Evolutionary conservation across 2,888 invertebrate species (phyloP).

Genomic region (Macaria liturata): DNA sequence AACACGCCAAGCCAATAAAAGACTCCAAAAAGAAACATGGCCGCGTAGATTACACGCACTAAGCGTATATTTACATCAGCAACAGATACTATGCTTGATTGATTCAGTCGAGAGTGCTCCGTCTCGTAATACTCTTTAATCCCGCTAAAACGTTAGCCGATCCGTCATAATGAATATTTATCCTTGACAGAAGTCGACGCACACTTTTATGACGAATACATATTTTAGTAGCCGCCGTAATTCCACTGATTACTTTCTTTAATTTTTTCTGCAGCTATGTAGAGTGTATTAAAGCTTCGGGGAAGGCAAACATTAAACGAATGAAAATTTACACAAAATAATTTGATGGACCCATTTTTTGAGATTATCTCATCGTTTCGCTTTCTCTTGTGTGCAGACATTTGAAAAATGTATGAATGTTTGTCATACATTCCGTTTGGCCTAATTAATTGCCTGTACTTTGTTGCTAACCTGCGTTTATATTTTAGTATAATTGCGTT

Average conservation of each 20-base stretch:
- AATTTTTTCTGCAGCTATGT: slow-evolving; percentile 72
- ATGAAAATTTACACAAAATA: slow-evolving; percentile 60
- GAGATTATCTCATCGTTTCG: slow-evolving; percentile 24
- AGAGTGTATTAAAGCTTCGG: slow-evolving; percentile 71
- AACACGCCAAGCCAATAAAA: slow-evolving; percentile 9
- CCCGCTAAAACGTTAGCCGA: slow-evolving; percentile 79
- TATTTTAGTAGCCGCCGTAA: slow-evolving; percentile 80
- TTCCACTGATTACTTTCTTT: slow-evolving; percentile 81
- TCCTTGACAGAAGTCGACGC: slow-evolving; percentile 73
- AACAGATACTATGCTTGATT: slow-evolving; percentile 55
- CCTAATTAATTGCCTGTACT: slow-evolving; percentile 6
- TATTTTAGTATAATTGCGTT: slow-evolving; percentile 7
- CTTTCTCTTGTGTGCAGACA: slow-evolving; percentile 6
- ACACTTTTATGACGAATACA: slow-evolving; percentile 83
- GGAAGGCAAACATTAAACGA: slow-evolving; percentile 65
- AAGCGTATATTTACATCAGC: slow-evolving; percentile 26
- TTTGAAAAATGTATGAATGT: slow-evolving; percentile 14
- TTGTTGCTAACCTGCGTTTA: not conserved
- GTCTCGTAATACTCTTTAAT: slow-evolving; percentile 77
- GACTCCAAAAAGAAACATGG: slow-evolving; percentile 13
- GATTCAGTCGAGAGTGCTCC: slow-evolving; percentile 69
- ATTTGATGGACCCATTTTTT: slow-evolving; percentile 35
- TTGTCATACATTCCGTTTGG: not conserved
- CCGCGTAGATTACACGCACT: slow-evolving; percentile 18
- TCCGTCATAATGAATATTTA: slow-evolving; percentile 82